A percentile compares a stretch with the other conserved stretches of the same genome.
Evolutionary conservation across 1,140 invertebrate species (phyloP).

Genomic region (Diorhabda sublineata): DNA sequence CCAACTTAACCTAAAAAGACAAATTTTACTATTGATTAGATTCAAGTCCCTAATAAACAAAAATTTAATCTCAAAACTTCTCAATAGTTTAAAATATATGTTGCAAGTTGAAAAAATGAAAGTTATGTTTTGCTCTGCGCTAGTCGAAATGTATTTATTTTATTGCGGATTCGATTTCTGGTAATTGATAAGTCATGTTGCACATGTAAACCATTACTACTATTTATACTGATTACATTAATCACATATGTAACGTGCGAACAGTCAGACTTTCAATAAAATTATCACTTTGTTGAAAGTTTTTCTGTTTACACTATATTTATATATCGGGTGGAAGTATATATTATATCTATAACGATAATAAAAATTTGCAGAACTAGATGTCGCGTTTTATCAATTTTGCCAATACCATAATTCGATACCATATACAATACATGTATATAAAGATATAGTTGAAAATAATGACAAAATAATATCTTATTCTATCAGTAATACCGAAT

Average conservation of each 20-base stretch:
- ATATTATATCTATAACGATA: slow-evolving; percentile 22
- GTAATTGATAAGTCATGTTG: slow-evolving; percentile 46
- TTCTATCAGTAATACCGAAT: too few relatives aligned
- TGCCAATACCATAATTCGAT: too few relatives aligned
- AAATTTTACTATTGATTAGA: too few relatives aligned
- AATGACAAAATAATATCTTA: too few relatives aligned
- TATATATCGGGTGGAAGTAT: slow-evolving; percentile 21
- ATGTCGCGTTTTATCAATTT: background rate
- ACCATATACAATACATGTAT: too few relatives aligned
- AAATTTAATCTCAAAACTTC: too few relatives aligned
- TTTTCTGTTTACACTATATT: slow-evolving; percentile 9
- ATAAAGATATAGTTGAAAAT: too few relatives aligned
- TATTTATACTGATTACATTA: slow-evolving; percentile 50
- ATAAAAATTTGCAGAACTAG: slow-evolving; percentile 14
- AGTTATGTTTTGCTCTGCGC: background rate
- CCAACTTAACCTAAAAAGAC: too few relatives aligned
- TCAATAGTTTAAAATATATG: too few relatives aligned
- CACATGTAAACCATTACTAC: slow-evolving; percentile 46
- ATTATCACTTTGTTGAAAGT: background rate
- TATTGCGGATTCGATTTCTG: slow-evolving; percentile 33
- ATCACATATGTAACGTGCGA: slow-evolving; percentile 44
- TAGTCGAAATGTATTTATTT: slow-evolving; percentile 27
- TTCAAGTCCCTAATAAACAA: too few relatives aligned
- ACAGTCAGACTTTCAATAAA: background rate
- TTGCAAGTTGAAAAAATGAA: too few relatives aligned